Base-by-base conservation (phyloP, 92 coral and sea anemone genomes). In the Palythoa caribaeorum region DNA sequence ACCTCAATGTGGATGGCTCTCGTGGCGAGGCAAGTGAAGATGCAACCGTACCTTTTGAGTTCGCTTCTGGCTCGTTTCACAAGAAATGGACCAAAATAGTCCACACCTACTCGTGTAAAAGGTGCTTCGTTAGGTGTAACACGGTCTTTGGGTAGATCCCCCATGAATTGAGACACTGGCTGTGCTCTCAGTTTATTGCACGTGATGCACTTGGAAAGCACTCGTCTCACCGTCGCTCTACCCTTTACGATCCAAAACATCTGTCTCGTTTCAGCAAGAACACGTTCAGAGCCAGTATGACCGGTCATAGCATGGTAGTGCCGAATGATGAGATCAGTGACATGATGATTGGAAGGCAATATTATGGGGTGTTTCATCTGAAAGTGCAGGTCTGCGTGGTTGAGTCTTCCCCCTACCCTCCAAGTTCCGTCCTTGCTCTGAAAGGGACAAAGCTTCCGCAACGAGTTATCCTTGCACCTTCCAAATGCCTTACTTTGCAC, bases 191-290 rank as follows among this genome's bases (percentile, higher is more conserved):
- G 50, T 80, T 72, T 79, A 75, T 72, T 50, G 83, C 79, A 89
- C 1, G 73, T 63, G 52, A 80, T 36, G 65, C 88, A 89, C 28
- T 62, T 60, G 48, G 78, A 47, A n/a, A 91, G 73, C 52, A 91
- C 89, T 73, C 76, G 73, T 48, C 85, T 57, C 16, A 81, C 90
- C 60, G 80, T 73, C 16, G 91, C 76, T 48, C 91, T 80, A 11
- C 88, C 91, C 40, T 78, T 81, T 69, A 91, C 84, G 76, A 91
- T 91, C 93, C 93, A 91, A 76, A 79, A 91, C 88, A 1, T 78
- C 71, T 85, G 78, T 75, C 92, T 55, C 38, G 57, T 37, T 36
- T 21, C 39, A 2, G 90, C 53, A 5, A 87, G 77, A 52, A 66
- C 77, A 9, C 50, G 77, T 16, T 87, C 87, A 10, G 39, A 5